Conservation (phyloP, 2,113 vertebrate species). For the Ptilonorhynchus violaceus region DNA sequence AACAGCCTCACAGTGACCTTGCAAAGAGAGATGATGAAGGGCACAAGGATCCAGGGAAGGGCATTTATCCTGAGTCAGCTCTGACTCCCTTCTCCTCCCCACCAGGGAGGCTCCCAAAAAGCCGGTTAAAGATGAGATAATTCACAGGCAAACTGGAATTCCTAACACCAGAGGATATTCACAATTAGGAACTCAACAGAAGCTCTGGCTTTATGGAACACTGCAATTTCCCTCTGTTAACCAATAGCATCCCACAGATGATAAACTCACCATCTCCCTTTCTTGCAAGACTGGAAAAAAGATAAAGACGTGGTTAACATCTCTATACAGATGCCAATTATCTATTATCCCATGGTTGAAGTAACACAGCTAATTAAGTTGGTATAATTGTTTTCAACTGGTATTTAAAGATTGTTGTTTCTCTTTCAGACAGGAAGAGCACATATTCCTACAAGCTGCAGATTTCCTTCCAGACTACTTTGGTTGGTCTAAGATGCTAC, state of each 20-base stretch:
- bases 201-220: neutral
- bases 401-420: neutral
- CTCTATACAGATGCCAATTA: neutral
- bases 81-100: neutral
- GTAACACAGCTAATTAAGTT: constrained; percentile 6
- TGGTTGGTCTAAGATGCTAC: neutral
- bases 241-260: neutral
- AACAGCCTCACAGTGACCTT: neutral
- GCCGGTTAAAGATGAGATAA: neutral
- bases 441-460: neutral
- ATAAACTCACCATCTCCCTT: neutral
- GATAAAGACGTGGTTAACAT: neutral
- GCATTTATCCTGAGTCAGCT: neutral
- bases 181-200: neutral
- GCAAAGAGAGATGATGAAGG: neutral
- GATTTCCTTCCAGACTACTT: neutral
- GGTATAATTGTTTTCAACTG: constrained; percentile 1
- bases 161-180: neutral
- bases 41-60: neutral
- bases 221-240: neutral
- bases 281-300: neutral
- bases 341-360: neutral
- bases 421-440: neutral
- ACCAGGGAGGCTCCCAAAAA: neutral
- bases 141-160: neutral